These are phyloP conservation scores for Aricia artaxerxes DNA, from an alignment of 2,888 invertebrate species.

Conservation along the genomic window DNA sequence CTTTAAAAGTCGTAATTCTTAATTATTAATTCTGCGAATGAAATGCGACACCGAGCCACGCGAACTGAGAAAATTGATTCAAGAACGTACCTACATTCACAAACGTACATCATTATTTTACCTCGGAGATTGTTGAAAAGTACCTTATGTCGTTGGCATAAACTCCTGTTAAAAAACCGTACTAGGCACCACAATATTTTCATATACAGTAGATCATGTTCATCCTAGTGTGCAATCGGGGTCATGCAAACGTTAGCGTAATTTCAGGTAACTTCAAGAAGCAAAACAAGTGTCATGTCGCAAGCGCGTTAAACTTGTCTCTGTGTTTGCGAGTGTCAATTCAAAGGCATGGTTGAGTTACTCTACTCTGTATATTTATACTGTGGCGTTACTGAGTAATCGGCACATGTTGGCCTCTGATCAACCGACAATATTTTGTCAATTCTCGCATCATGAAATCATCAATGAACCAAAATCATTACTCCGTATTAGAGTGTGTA, in stretches of 20 bases:
- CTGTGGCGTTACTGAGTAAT: constrained; percentile 1
- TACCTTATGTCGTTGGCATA: background rate
- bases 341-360: background rate
- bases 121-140: no score
- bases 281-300: no score
- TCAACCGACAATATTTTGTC: background rate
- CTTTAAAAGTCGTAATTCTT: constrained; percentile 24
- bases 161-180: no score
- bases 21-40: constrained; percentile 28
- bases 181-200: no score
- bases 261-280: no score
- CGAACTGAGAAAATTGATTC: constrained; percentile 22
- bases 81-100: background rate
- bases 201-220: background rate
- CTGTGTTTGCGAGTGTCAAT: no score
- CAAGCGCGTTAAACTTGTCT: background rate
- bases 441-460: constrained; percentile 8
- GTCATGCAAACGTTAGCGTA: no score
- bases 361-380: background rate
- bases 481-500: background rate
- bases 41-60: constrained; percentile 13
- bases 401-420: background rate
- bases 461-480: background rate
- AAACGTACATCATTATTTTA: background rate
- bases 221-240: background rate